These are phyloP conservation scores for Selenia dentaria DNA, from an alignment of 2,888 invertebrate species.

Conservation along the genomic window DNA sequence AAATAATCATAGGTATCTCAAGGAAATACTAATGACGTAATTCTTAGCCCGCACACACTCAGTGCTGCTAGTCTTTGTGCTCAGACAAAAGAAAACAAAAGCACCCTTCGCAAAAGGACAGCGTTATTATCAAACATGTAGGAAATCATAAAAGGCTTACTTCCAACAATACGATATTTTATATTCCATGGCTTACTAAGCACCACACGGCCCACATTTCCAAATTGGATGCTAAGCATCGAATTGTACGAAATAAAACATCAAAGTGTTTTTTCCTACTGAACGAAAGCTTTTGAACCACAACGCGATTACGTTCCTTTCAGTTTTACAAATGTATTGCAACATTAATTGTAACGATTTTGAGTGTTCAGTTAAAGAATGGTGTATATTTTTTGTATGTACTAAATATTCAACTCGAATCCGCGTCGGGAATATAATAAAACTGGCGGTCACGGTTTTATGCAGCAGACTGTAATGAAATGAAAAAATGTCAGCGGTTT, in stretches of 20 bases:
- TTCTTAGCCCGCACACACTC: slow-evolving; percentile 15
- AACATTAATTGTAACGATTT: slow-evolving; percentile 1
- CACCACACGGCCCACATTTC: slow-evolving; percentile 19
- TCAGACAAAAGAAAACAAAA: slow-evolving; percentile 19
- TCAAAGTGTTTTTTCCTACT: slow-evolving; percentile 29
- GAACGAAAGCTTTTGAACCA: slow-evolving; percentile 9
- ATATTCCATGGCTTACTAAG: slow-evolving; percentile 22
- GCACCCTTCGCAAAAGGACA: slow-evolving; percentile 2
- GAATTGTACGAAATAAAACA: slow-evolving; percentile 32
- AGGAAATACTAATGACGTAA: slow-evolving; percentile 23
- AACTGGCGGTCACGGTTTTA: slow-evolving; percentile 4
- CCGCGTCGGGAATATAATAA: slow-evolving; percentile 10
- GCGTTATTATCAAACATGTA: slow-evolving; percentile 44
- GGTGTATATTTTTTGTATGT: not conserved
- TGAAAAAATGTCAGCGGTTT: slow-evolving; percentile 4
- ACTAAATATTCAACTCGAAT: slow-evolving; percentile 4
- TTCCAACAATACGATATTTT: slow-evolving; percentile 9
- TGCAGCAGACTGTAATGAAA: slow-evolving; percentile 12
- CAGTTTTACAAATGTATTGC: slow-evolving; percentile 16
- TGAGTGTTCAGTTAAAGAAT: too few relatives aligned
- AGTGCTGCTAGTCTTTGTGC: slow-evolving; percentile 20
- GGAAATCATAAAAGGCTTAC: slow-evolving; percentile 25
- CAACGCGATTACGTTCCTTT: slow-evolving; percentile 21
- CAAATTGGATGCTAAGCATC: slow-evolving; percentile 32
- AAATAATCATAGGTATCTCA: too few relatives aligned